Percentiles rank a stretch among this genome's conserved stretches.
These are phyloP conservation scores for Drosophila suboccidentalis DNA, from an alignment of 2,888 invertebrate species.

Conservation along the genomic window DNA sequence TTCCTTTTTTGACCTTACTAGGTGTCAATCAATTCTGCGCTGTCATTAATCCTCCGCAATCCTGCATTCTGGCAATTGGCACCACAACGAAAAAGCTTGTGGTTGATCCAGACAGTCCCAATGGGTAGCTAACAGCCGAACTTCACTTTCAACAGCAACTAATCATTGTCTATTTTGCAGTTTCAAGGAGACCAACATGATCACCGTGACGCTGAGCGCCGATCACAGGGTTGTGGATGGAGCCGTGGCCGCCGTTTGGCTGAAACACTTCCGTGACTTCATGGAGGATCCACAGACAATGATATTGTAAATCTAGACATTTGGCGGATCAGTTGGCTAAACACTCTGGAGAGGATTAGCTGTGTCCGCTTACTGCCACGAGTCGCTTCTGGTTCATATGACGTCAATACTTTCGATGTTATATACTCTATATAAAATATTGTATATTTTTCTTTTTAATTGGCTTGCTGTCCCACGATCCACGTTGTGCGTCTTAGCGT, in stretches of 20 bases:
- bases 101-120: slow-evolving; percentile 89
- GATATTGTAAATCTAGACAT: slow-evolving; percentile 90
- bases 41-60: slow-evolving; percentile 98
- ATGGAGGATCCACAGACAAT: slow-evolving; percentile 97
- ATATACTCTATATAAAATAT: slow-evolving; percentile 34
- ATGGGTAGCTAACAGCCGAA: slow-evolving; percentile 88
- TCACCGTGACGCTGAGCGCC: slow-evolving; percentile 97
- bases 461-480: slow-evolving; percentile 36
- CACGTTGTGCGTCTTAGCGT: slow-evolving; percentile 12
- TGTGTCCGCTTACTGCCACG: slow-evolving; percentile 3
- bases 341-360: slow-evolving; percentile 1
- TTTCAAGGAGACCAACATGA: slow-evolving; percentile 90
- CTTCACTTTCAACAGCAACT: background rate
- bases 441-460: slow-evolving; percentile 48
- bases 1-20: slow-evolving; percentile 61
- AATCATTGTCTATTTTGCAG: slow-evolving; percentile 85
- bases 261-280: slow-evolving; percentile 94
- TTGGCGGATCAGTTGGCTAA: slow-evolving; percentile 8
- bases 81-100: slow-evolving; percentile 91
- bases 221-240: slow-evolving; percentile 99
- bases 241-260: slow-evolving; percentile 98
- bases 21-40: slow-evolving; percentile 95
- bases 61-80: slow-evolving; percentile 97
- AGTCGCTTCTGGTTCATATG: slow-evolving; percentile 27
- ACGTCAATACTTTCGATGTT: slow-evolving; percentile 39